Evolutionary conservation across 2,797 vertebrate species (phyloP), one percentile per base, ranked within the genome.

Genomic region (Picus viridis): DNA sequence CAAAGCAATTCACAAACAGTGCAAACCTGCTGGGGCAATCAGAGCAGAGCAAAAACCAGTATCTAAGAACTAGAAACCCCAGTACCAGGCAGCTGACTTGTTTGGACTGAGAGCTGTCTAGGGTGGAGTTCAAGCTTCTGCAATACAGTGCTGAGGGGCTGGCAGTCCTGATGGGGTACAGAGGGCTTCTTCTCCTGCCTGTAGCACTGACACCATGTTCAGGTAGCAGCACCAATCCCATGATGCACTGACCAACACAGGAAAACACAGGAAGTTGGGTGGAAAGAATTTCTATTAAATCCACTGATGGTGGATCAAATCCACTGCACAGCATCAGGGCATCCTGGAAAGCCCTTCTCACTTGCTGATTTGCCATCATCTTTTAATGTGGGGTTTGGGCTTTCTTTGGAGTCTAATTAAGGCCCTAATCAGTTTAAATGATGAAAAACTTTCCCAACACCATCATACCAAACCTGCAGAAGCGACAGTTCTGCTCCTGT

Each of bases 361-460:
- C 68, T 70, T 62, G 79, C 64, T 53, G 62, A 77, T 71, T 69
- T 16, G 3, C 74, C 45, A 43, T 43, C 5, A 65, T n/a, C 86
- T 86, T 88, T 81, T 72, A 51, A 80, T 16, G 47, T 41, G 49
- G 43, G 22, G 89, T 94, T 94, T 69, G 43, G 65, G 75, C 62
- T 78, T 80, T 34, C 75, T 92, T 89, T 89, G 78, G 81, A 92
- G 72, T 86, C 86, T 95, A 88, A 94, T 94, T 94, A 88, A 92
- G 41, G 59, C 45, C 90, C 34, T 78, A 53, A 92, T 90, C 91
- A 92, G 65, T 89, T 83, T 80, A 88, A 87, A 79, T 24, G 77
- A 96, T 68, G 68, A 92, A 93, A 95, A 93, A 79, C 65, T 92
- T 92, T 88, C 56, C 82, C 76, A 65, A 85, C 70, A 43, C 32